Percentiles rank a stretch among this genome's conserved stretches.
Evolutionary conservation across 2,888 invertebrate species (phyloP).

Genomic region (Cryptocheilus praepositus): DNA sequence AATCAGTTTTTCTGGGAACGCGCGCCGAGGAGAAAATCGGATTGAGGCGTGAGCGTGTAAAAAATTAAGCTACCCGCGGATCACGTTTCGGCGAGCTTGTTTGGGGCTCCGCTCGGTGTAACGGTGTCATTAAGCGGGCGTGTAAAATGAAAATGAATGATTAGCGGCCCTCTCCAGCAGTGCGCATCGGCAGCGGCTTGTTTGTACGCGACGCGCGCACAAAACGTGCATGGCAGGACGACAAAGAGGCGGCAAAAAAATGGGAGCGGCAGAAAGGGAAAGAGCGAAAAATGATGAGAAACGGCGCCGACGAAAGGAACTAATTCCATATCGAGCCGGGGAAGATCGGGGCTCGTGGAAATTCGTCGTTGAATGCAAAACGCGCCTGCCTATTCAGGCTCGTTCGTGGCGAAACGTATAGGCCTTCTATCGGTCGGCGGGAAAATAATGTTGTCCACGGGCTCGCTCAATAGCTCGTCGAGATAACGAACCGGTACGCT

Average conservation of each 20-base stretch:
- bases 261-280: neutral
- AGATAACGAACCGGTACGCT: constrained; percentile 5
- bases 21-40: no score
- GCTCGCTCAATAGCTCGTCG: constrained; percentile 11
- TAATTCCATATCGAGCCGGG: constrained; percentile 29
- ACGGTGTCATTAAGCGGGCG: neutral
- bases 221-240: no score
- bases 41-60: no score
- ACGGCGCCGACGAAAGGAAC: constrained; percentile 15
- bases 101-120: no score
- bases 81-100: no score
- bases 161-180: neutral
- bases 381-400: no score
- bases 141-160: constrained; percentile 8
- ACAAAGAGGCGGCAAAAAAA: neutral
- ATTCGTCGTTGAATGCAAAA: neutral
- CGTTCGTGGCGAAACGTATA: no score
- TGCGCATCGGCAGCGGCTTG: no score
- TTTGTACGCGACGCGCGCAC: no score
- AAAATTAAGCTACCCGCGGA: no score
- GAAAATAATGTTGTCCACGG: constrained; percentile 3
- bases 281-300: neutral
- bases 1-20: no score
- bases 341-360: constrained; percentile 1
- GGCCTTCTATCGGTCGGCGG: neutral